A percentile compares a stretch with the other conserved stretches of the same genome.
phyloP scores from a whole-genome alignment of 2,113 vertebrate species.

The Cathartes aura region DNA sequence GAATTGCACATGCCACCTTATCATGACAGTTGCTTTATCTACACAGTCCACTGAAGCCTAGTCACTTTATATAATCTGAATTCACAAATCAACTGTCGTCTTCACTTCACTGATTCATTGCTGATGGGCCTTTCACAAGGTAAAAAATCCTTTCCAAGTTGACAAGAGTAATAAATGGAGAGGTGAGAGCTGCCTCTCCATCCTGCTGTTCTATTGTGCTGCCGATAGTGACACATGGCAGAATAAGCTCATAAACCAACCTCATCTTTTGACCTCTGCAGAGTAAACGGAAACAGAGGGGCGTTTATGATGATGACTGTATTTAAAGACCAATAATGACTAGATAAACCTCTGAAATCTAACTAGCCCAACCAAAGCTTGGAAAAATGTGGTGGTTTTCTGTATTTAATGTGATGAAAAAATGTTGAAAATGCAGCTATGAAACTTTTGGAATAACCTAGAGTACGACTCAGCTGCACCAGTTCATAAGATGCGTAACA shows the following conservation, averaged over 20 bases:
- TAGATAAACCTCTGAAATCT: slow-evolving; percentile 82
- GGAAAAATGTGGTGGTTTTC: neutral
- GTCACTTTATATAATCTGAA: slow-evolving; percentile 92
- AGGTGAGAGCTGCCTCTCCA: slow-evolving; percentile 82
- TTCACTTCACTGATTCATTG: slow-evolving; percentile 85
- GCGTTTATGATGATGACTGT: slow-evolving; percentile 84
- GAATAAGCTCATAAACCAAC: slow-evolving; percentile 90
- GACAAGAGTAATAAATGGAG: slow-evolving; percentile 88
- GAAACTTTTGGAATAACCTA: neutral
- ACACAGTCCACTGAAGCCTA: slow-evolving; percentile 82
- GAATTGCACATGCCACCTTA: slow-evolving; percentile 87
- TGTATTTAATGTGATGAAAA: neutral
- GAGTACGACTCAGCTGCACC: neutral
- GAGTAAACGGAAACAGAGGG: slow-evolving; percentile 81
- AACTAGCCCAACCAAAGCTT: neutral
- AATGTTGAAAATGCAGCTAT: neutral
- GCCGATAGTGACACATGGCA: slow-evolving; percentile 83
- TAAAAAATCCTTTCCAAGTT: slow-evolving; percentile 77
- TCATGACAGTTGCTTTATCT: slow-evolving; percentile 89
- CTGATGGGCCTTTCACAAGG: slow-evolving; percentile 84
- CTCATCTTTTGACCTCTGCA: slow-evolving; percentile 86
- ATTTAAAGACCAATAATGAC: slow-evolving; percentile 87
- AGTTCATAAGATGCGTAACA: neutral
- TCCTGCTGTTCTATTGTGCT: slow-evolving; percentile 75
- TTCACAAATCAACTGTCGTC: slow-evolving; percentile 93